Conservation (phyloP, 2,113 vertebrate species). For the Terrapene triunguis region DNA sequence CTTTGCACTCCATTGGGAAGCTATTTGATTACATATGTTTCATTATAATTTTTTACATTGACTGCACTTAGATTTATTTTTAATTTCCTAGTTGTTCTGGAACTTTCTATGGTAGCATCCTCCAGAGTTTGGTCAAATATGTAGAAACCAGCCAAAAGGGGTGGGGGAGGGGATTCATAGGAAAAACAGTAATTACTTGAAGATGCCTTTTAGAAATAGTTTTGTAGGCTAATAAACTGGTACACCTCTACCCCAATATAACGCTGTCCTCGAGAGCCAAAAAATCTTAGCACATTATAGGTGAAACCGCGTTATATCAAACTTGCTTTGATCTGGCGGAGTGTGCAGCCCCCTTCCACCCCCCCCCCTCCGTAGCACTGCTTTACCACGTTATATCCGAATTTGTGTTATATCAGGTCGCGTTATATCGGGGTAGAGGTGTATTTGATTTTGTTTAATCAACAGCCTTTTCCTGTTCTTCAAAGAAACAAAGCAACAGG, state of each 20-base stretch:
- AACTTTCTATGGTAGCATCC: neutral
- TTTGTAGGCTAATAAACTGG: neutral
- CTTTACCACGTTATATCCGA: no score
- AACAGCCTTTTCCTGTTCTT: neutral
- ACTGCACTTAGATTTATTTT: neutral
- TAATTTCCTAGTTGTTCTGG: neutral
- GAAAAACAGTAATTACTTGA: neutral
- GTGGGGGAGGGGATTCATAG: neutral
- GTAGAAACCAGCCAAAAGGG: neutral
- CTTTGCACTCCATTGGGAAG: neutral
- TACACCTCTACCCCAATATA: no score
- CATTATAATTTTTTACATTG: neutral
- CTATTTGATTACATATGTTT: neutral
- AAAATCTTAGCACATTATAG: no score
- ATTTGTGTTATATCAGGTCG: no score
- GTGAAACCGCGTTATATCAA: no score
- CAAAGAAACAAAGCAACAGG: neutral
- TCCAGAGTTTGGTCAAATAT: neutral
- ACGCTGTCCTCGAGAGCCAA: no score
- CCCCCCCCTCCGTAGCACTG: no score
- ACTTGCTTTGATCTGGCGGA: no score
- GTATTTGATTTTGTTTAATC: neutral
- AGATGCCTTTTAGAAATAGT: neutral
- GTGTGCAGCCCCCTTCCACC: no score
- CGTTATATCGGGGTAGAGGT: no score